Conservation (phyloP, 1,140 invertebrate genomes). For the Philotrypesis tridentata region DNA sequence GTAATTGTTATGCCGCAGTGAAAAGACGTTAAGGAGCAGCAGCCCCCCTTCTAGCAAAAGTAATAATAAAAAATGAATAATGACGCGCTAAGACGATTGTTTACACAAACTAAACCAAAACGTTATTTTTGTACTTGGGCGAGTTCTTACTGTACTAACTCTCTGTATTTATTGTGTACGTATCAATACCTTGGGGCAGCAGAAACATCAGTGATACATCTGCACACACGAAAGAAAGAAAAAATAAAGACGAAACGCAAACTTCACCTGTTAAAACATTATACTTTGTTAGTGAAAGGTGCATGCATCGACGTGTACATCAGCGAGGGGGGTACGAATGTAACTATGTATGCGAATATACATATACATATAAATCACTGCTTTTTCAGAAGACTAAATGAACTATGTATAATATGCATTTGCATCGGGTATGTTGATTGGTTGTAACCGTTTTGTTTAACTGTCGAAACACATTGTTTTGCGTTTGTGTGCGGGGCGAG, state of each 20-base stretch:
- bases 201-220: neutral
- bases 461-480: neutral
- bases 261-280: conserved; percentile 25
- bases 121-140: conserved; percentile 49
- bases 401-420: neutral
- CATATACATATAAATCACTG: neutral
- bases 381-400: conserved; percentile 2
- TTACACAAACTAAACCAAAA: conserved; percentile 36
- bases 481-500: conserved; percentile 1
- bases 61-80: conserved; percentile 4
- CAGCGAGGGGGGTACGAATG: neutral
- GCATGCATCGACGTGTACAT: neutral
- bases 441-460: neutral
- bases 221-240: neutral
- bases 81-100: conserved; percentile 9
- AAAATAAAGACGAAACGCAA: neutral
- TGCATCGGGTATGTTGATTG: neutral
- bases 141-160: conserved; percentile 30
- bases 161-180: conserved; percentile 29
- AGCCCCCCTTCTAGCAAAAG: neutral
- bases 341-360: neutral
- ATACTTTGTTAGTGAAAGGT: conserved; percentile 21
- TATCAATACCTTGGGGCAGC: conserved; percentile 34
- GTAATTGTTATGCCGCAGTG: conserved; percentile 18
- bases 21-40: neutral